A percentile compares a stretch with the other conserved stretches of the same genome.
phyloP scores from a whole-genome alignment of 2,113 vertebrate species.

The Melanerpes aurifrons region DNA sequence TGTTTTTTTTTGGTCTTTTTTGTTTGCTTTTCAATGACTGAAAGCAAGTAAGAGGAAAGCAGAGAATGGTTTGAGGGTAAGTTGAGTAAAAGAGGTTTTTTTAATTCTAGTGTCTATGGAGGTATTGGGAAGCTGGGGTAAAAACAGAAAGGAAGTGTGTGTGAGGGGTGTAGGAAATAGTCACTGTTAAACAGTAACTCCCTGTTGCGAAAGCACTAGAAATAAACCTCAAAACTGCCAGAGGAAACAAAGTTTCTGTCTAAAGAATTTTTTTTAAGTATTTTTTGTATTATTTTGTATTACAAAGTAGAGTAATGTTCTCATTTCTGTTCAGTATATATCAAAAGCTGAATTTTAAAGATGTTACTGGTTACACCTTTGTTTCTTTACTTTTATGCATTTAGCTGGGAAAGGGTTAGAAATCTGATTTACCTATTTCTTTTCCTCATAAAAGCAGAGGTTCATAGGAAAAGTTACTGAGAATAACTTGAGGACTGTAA shows the following conservation, averaged over 20 bases:
- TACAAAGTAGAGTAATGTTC: not conserved
- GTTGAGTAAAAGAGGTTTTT: not conserved
- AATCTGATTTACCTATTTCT: not conserved
- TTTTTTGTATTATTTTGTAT: not conserved
- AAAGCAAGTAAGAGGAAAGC: not conserved
- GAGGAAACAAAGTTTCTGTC: not conserved
- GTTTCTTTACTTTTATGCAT: not conserved
- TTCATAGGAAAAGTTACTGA: not conserved
- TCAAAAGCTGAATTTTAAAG: not conserved
- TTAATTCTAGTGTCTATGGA: not conserved
- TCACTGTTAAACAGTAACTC: constrained; percentile 62
- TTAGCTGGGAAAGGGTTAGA: not conserved
- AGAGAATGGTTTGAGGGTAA: not conserved
- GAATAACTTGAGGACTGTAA: not conserved
- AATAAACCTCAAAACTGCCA: not conserved
- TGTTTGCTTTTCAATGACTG: rapidly evolving
- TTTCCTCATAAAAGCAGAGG: not conserved
- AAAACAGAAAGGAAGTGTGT: not conserved
- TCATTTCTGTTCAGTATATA: not conserved
- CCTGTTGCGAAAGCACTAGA: constrained; percentile 50
- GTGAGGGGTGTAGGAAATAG: not conserved
- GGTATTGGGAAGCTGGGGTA: not conserved
- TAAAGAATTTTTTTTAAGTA: not conserved
- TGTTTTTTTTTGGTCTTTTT: rapidly evolving
- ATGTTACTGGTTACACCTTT: not conserved